Base-by-base conservation (phyloP, 2,888 invertebrate species). In the Celastrina argiolus region DNA sequence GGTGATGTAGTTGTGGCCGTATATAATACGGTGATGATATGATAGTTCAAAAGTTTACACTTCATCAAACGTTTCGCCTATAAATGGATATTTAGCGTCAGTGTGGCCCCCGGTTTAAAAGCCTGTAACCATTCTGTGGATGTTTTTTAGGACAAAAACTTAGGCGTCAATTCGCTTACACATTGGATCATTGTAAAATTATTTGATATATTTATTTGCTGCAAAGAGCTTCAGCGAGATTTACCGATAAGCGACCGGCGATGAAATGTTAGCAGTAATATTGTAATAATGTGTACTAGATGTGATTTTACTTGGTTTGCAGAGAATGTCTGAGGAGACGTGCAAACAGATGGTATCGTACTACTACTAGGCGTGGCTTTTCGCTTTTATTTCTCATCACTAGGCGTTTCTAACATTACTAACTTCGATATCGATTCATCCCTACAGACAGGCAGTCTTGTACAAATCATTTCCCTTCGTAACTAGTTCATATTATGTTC, bases 301-400 rank as follows among this genome's bases (percentile, higher is more conserved):
- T 75, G 80, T 81, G 77, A 83, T 87, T 88, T 88, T 89, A 89
- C 92, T 93, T 93, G 85, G 90, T 94, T 94, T 94, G 93, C 95
- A 95, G 95, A 94, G 93, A 94, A 94, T 94, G 94, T 94, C 94
- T 92, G 94, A 95, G 93, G 95, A 95, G 92, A 93, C 94, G 93
- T 94, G 94, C 94, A 95, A 95, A 94, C 94, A 94, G 92, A 94
- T 95, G 95, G 95, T 95, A 95, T 86, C 81, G 89, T 90, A 90
- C 84, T 79, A 81, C 77, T 77, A 81, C 79, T 91, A 91, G 90
- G 89, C 88, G 90, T 91, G 89, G 90, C 90, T 91, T 61, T 91
- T 89, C 80, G 89, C 88, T 89, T 90, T 83, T 85, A 80, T 88
- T 78, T 87, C 76, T 87, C 87, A 88, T 87, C 88, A 89, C 87